Evolutionary conservation across 2,797 vertebrate genomes (phyloP).

Genomic region (Oophaga sylvatica): DNA sequence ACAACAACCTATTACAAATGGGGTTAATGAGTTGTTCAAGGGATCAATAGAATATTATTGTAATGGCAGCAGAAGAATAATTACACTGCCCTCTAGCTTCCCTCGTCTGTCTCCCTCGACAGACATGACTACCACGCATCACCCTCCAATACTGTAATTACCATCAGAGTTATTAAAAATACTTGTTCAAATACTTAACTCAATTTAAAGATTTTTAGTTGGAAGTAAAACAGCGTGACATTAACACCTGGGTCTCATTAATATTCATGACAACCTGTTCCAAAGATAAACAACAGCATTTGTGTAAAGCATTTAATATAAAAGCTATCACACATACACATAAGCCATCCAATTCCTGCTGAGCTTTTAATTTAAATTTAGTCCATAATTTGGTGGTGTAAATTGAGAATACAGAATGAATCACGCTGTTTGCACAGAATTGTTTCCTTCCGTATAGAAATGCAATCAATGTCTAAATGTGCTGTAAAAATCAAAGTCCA

Average conservation of each 20-base stretch:
- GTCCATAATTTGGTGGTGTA: slow-evolving; percentile 69
- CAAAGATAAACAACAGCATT: slow-evolving; percentile 76
- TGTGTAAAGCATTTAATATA: slow-evolving; percentile 77
- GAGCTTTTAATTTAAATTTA: slow-evolving; percentile 78
- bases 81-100: slow-evolving; percentile 21
- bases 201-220: slow-evolving; percentile 71
- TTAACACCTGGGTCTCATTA: slow-evolving; percentile 80
- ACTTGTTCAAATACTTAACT: slow-evolving; percentile 68
- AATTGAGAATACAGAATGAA: slow-evolving; percentile 68
- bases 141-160: slow-evolving; percentile 58
- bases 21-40: slow-evolving; percentile 46
- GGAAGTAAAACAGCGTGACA: slow-evolving; percentile 71
- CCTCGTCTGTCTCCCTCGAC: not conserved
- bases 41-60: slow-evolving; percentile 42
- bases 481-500: slow-evolving; percentile 50
- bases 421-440: slow-evolving; percentile 64
- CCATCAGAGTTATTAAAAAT: slow-evolving; percentile 72
- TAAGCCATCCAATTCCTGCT: slow-evolving; percentile 70
- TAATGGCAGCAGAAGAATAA: slow-evolving; percentile 1
- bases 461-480: slow-evolving; percentile 61
- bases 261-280: slow-evolving; percentile 78
- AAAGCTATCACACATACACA: slow-evolving; percentile 74
- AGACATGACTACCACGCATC: slow-evolving; percentile 30
- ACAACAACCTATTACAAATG: slow-evolving; percentile 24
- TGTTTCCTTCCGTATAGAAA: slow-evolving; percentile 60